Base-by-base conservation (phyloP, 2,113 vertebrate species). In the Thalassoma bifasciatum region DNA sequence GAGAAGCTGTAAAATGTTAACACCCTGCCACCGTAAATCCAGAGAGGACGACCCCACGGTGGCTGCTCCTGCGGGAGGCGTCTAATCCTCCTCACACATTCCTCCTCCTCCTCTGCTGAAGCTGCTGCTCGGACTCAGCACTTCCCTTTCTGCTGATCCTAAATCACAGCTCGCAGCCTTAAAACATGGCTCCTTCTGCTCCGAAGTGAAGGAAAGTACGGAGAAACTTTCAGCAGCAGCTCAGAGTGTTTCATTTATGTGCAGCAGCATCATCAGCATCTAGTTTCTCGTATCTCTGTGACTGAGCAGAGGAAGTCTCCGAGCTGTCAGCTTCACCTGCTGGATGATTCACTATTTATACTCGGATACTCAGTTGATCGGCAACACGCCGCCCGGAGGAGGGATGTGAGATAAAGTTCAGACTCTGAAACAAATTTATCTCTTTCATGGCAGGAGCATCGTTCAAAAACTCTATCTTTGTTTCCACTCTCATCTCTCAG, bases 291-390 rank as follows among this genome's bases (percentile, higher is more conserved):
- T 36, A 40, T 65, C 47, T 69, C 54, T 57, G 75, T 52, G 68
- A 71, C 65, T 63, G 72, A 79, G 72, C 51, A 77, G 68, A 51
- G 14, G 1, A 70, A 66, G 83, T 79, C 80, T 79, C 79, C 26
- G 1, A 80, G 76, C 86, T 77, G 86, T 75, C 79, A 75, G 85
- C 72, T 19, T 42, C 11, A 47, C 75, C 67, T 73, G 59, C 67
- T 47, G 63, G 21, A 65, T 11, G 73, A 65, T 75, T 57, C 68
- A 85, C 13, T 57, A 72, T 85, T 75, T 60, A 77, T 66, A 1
- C 54, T 51, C 21, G 21, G 37, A 53, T 37, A 52, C 66, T 54
- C 76, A 9, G 60, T 58, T 38, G 56, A 84, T 22, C 44, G 44
- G 34, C 19, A 1, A 17, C 13, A 8, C 66, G 66, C 19, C 67